phyloP scores from a whole-genome alignment of 2,113 vertebrate genomes.

The Pseudorhombus dupliciocellatus region DNA sequence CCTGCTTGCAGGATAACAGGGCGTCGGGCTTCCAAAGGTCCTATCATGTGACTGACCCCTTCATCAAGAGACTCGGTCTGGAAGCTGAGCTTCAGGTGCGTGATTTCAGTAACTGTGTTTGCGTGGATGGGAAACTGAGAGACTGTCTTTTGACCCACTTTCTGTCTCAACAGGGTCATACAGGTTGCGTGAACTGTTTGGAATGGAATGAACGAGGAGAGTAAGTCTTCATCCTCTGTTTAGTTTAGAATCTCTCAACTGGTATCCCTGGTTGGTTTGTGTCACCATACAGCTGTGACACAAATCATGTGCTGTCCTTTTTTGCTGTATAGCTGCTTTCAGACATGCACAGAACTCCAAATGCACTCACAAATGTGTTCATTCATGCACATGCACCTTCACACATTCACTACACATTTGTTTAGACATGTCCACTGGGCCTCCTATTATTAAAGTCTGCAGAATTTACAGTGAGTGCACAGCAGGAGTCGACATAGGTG shows the following conservation, averaged over 20 bases:
- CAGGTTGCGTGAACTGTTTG: constrained; percentile 98
- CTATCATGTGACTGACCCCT: constrained; percentile 95
- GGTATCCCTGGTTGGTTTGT: background rate
- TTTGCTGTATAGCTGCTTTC: background rate
- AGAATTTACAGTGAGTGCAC: too few species aligned
- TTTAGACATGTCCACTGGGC: too few species aligned
- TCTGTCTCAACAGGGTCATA: constrained; percentile 87
- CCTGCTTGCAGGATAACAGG: constrained; percentile 85
- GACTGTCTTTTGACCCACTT: background rate
- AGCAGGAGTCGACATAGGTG: too few species aligned
- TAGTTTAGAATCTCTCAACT: background rate
- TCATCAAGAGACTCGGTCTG: constrained; percentile 94
- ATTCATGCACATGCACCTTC: too few species aligned
- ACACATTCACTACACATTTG: too few species aligned
- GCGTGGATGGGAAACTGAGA: background rate
- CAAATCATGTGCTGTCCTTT: background rate
- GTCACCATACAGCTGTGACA: background rate
- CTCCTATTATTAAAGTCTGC: too few species aligned
- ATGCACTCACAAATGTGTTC: too few species aligned
- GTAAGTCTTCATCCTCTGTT: constrained; percentile 82
- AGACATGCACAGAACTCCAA: too few species aligned
- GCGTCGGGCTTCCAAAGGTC: constrained; percentile 89
- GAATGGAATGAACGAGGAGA: constrained; percentile 99
- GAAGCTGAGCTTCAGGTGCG: constrained; percentile 95
- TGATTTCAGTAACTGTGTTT: background rate